phyloP scores from a whole-genome alignment of 2,797 vertebrate genomes.

The Spinus olivaceus region DNA sequence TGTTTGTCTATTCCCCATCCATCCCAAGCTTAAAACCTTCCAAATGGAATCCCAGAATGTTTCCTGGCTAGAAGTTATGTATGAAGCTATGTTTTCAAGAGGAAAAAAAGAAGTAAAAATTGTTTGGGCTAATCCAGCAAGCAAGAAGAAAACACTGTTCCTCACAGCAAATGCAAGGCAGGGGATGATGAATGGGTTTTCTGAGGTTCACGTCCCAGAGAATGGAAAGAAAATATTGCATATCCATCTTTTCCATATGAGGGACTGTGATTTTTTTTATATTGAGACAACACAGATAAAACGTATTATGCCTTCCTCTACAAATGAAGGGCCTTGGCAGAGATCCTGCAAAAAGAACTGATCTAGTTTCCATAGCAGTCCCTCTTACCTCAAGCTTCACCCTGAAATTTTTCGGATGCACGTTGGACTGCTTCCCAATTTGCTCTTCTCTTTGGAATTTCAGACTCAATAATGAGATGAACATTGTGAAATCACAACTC shows the following conservation, averaged over 20 bases:
- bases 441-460: background rate
- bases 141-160: background rate
- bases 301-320: background rate
- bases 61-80: background rate
- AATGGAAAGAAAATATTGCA: background rate
- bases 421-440: fast-evolving
- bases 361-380: background rate
- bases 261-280: background rate
- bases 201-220: background rate
- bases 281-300: background rate
- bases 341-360: background rate
- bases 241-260: background rate
- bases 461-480: background rate
- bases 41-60: slow-evolving; percentile 5
- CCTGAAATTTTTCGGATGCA: background rate
- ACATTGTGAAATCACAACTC: background rate
- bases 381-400: background rate
- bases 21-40: background rate
- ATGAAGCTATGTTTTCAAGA: background rate
- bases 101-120: background rate
- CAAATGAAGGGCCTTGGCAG: background rate
- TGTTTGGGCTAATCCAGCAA: background rate
- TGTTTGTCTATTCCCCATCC: background rate
- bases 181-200: background rate
- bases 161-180: background rate